A percentile compares a stretch with the other conserved stretches of the same genome.
Conservation (phyloP, 2,888 invertebrate species). For the Orgyia antiqua region DNA sequence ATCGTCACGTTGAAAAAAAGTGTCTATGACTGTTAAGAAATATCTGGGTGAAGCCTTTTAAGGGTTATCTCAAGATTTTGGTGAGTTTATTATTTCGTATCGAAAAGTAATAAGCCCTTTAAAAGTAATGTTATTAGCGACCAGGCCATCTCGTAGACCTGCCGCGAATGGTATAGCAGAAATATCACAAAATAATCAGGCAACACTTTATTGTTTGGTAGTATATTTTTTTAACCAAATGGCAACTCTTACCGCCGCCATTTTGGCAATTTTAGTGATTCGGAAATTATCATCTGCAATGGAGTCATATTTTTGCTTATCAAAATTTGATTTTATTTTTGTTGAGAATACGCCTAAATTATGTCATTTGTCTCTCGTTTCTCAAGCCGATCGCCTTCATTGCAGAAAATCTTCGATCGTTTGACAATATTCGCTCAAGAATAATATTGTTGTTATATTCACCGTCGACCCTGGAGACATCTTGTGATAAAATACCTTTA, state of each 20-base stretch:
- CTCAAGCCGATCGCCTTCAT: constrained; percentile 64
- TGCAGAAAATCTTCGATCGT: constrained; percentile 70
- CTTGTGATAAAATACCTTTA: constrained; percentile 70
- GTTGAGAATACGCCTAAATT: constrained; percentile 72
- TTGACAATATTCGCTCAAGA: constrained; percentile 71
- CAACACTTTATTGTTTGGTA: too few species aligned
- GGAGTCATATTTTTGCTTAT: constrained; percentile 74
- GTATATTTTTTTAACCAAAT: too few species aligned
- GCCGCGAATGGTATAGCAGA: too few species aligned
- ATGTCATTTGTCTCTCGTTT: constrained; percentile 70
- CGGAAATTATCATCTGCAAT: constrained; percentile 74
- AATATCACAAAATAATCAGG: too few species aligned
- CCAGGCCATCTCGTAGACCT: too few species aligned
- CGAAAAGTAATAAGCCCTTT: too few species aligned
- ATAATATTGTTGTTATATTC: constrained; percentile 55
- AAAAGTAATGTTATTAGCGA: too few species aligned
- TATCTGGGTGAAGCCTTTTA: too few species aligned
- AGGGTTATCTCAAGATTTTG: too few species aligned
- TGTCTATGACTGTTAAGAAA: too few species aligned
- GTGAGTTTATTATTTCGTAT: too few species aligned
- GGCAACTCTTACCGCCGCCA: constrained; percentile 46
- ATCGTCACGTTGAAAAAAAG: too few species aligned
- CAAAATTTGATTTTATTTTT: constrained; percentile 68
- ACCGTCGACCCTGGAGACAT: constrained; percentile 75
- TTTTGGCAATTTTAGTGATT: constrained; percentile 63